Evolutionary conservation across 2,888 invertebrate genomes (phyloP).

Genomic region (Clivina fossor): DNA sequence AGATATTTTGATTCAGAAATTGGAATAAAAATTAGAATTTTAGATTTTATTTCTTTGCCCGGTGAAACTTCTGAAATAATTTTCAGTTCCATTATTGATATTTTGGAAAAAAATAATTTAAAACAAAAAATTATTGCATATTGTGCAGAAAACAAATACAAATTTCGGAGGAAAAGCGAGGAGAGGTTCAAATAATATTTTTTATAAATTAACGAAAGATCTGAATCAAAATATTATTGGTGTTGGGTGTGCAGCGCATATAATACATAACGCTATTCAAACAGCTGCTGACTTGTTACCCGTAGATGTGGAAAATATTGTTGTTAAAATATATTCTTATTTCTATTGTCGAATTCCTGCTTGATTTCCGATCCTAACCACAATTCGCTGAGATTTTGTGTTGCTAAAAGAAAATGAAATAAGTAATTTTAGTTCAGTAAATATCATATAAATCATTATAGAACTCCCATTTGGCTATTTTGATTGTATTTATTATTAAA

Average conservation of each 20-base stretch:
- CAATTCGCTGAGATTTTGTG: too few species aligned
- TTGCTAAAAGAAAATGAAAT: too few species aligned
- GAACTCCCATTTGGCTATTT: too few species aligned
- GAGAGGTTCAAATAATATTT: constrained; percentile 36
- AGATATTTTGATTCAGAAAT: constrained; percentile 23
- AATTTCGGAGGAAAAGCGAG: constrained; percentile 37
- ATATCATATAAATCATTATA: too few species aligned
- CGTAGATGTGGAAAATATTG: not conserved
- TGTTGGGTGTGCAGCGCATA: too few species aligned
- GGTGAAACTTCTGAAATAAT: constrained; percentile 37
- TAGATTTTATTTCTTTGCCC: constrained; percentile 36
- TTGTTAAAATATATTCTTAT: not conserved
- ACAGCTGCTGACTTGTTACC: too few species aligned
- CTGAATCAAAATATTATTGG: constrained; percentile 37
- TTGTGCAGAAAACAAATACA: constrained; percentile 37
- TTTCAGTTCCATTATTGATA: constrained; percentile 34
- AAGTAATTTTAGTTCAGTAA: too few species aligned
- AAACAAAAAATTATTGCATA: constrained; percentile 25
- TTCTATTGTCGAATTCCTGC: too few species aligned
- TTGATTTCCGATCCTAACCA: too few species aligned
- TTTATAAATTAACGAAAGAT: constrained; percentile 30
- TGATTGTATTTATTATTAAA: too few species aligned
- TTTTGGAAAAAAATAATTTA: constrained; percentile 34
- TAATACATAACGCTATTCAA: too few species aligned
- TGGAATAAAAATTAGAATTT: constrained; percentile 27